Base-by-base conservation (phyloP, 2,888 invertebrate species). In the Leptothorax acervorum region DNA sequence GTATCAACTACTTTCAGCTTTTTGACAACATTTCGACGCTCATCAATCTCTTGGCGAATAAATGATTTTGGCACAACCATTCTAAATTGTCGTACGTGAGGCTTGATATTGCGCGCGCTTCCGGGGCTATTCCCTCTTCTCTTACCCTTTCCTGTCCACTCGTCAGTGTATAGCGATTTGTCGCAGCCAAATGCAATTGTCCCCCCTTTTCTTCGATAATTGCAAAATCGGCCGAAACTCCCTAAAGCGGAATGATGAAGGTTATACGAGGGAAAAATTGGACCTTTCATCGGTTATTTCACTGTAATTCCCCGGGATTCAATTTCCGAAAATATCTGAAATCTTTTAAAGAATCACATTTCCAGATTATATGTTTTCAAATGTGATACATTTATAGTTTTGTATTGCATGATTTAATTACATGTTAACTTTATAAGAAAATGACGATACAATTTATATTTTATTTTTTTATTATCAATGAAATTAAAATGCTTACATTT, bases 141-240 rank as follows among this genome's bases (percentile, higher is more conserved):
- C 84, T 65, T 85, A 82, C 83, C 84, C 83, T 90, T 86, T 82
- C 60, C 90, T 75, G 75, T 86, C 84, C 82, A 79, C 70, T 31
- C 23, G 23, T 23, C 76, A 75, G 70, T 48, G 82, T 82, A 63
- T n/a, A 73, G 75, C 87, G 90, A 90, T 90, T 90, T 89, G 90
- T 90, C 89, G 84, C 90, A 83, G 87, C 84, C 86, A 89, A 90
- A 90, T 89, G 90, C 90, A 90, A 90, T 90, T 90, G 90, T 90
- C 88, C 85, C 87, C 87, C 83, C 82, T 88, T 90, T 90, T 89
- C 89, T 89, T 90, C 90, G 88, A 88, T 90, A 90, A 90, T 90
- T 90, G 88, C 88, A 84, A 90, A 90, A 90, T 90, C 90, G 90
- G 75, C 55, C 82, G 88, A 88, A 90, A 82, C 86, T 85, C 81